Percentiles rank a stretch among this genome's conserved stretches.
Evolutionary conservation across 2,797 vertebrate species (phyloP).

Genomic region (Petrocephalus sullivani): DNA sequence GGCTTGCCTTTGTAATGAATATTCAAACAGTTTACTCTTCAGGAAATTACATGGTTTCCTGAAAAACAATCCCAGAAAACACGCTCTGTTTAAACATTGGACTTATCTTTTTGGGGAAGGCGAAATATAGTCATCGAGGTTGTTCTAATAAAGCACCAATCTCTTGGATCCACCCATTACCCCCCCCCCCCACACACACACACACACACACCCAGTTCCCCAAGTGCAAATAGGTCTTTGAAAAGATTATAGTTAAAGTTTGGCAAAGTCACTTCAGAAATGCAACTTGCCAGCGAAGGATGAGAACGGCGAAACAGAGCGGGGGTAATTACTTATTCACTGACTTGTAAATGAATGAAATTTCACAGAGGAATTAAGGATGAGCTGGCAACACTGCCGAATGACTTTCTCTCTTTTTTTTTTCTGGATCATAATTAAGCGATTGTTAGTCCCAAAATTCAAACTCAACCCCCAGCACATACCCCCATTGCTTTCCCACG

Average conservation of each 20-base stretch:
- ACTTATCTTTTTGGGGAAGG: background rate
- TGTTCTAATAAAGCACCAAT: background rate
- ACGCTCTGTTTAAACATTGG: background rate
- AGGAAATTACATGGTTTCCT: background rate
- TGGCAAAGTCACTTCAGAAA: slow-evolving; percentile 2
- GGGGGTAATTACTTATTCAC: background rate
- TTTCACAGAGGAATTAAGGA: slow-evolving; percentile 32
- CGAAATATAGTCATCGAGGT: background rate
- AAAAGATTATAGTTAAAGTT: slow-evolving; percentile 2
- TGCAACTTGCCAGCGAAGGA: background rate
- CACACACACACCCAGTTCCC: no score
- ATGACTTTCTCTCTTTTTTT: slow-evolving; percentile 20
- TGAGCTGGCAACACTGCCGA: slow-evolving; percentile 24
- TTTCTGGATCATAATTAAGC: slow-evolving; percentile 38
- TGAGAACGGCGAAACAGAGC: background rate
- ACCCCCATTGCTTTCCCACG: background rate
- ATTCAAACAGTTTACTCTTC: background rate
- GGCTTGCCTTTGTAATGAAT: background rate
- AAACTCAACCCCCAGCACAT: slow-evolving; percentile 41
- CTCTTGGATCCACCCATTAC: background rate
- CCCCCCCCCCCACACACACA: no score
- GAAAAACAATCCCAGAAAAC: background rate
- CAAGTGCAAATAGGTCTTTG: background rate
- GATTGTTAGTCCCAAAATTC: slow-evolving; percentile 35
- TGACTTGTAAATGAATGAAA: slow-evolving; percentile 25